phyloP scores from a whole-genome alignment of 2,797 vertebrate genomes.

The Manis javanica region DNA sequence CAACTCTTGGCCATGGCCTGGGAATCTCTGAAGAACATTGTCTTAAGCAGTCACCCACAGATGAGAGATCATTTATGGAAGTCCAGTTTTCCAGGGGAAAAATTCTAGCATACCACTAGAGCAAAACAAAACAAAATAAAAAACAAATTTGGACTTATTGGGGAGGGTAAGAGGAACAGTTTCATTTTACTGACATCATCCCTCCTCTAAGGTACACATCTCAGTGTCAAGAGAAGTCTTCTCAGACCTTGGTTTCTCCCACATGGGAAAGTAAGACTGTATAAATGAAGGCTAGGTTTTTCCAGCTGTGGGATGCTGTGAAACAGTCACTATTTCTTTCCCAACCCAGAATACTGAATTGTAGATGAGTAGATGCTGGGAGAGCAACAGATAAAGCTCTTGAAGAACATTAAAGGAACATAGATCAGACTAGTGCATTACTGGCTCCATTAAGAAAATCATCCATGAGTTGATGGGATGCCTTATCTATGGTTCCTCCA shows the following conservation, averaged over 20 bases:
- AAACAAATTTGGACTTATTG: not conserved
- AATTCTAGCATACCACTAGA: not conserved
- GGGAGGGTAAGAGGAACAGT: not conserved
- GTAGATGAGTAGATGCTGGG: not conserved
- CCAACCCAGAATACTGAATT: not conserved
- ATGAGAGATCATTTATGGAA: not conserved
- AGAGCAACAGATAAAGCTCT: not conserved
- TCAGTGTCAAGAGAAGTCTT: not conserved
- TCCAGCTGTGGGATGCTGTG: not conserved
- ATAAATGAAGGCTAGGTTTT: not conserved
- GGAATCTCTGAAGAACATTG: not conserved
- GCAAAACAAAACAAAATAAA: not conserved
- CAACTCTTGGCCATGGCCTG: no score
- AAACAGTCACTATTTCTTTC: not conserved
- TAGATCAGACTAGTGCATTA: not conserved
- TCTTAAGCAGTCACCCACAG: not conserved
- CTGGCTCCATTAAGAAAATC: not conserved
- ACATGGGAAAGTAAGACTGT: not conserved
- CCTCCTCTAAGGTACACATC: not conserved
- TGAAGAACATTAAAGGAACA: not conserved
- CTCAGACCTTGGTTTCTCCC: not conserved
- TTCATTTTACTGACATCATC: not conserved
- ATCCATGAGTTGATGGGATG: not conserved
- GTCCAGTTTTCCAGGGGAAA: not conserved
- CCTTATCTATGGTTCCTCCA: not conserved